Evolutionary conservation across 2,797 vertebrate species (phyloP).

Genomic region (Phrynocephalus vlangalii): DNA sequence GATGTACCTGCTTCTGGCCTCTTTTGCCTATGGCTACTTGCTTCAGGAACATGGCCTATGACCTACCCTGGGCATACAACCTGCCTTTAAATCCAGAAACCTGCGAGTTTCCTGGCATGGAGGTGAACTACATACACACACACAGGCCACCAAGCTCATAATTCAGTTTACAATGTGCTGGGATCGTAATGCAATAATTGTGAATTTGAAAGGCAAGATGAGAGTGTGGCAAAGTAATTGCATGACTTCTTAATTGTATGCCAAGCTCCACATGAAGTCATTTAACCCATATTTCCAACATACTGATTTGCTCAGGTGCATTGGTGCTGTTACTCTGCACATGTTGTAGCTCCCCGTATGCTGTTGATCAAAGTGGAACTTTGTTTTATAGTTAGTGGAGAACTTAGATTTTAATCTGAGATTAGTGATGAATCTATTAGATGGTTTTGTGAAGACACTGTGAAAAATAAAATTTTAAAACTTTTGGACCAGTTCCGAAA

Average conservation of each 20-base stretch:
- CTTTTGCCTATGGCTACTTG: too few relatives aligned
- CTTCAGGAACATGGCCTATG: too few relatives aligned
- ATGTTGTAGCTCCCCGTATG: neutral
- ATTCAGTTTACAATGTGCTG: neutral
- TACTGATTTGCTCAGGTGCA: neutral
- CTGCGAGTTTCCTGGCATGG: neutral
- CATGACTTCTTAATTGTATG: neutral
- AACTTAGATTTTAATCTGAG: neutral
- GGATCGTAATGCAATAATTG: neutral
- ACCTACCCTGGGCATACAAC: too few relatives aligned
- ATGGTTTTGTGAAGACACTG: too few relatives aligned
- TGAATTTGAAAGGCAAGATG: neutral
- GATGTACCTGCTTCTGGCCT: too few relatives aligned
- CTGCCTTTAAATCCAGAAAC: neutral
- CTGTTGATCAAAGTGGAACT: neutral
- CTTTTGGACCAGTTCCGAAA: too few relatives aligned
- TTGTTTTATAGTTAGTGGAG: neutral
- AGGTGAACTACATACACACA: neutral
- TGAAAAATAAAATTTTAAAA: too few relatives aligned
- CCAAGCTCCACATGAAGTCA: neutral
- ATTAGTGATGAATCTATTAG: neutral
- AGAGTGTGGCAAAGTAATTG: neutral
- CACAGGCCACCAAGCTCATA: neutral
- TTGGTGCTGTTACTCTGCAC: neutral
- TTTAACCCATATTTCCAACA: neutral